Evolutionary conservation across 1,140 invertebrate genomes (phyloP), one percentile per base, ranked within the genome.

Genomic region (Drosophila parabipectinata): DNA sequence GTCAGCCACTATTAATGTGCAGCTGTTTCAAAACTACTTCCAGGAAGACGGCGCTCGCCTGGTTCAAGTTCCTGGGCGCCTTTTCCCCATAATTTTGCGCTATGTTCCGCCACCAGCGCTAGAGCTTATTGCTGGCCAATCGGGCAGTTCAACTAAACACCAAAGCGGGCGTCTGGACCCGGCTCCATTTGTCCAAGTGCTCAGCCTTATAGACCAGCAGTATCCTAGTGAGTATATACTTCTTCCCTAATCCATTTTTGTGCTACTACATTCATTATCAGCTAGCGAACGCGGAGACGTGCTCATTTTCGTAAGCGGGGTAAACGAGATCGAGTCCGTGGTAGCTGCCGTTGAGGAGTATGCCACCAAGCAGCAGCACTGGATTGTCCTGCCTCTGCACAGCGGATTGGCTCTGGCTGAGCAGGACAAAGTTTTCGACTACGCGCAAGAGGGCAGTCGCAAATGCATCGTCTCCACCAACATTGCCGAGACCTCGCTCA

Each of bases 381-480:
- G 99, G 99, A 98, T 99, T 54, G 94, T 99, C n/a, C 93, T 99
- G 47, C 95, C 98, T 5, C 93, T 99, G 8, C 99, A 99, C 88
- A 98, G 98, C 90, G 96, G 96, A 8, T 92, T 99, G 39, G 98
- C 98, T 1, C 94, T 99, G 0, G 94, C 95, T 57, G 98, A 99
- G 90, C 99, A 99, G 93, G 98, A 99, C 92, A 99, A 99, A 93
- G 97, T 99, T 5, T 99, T 99, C 92, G 98, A 99, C 88, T 97
- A 98, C 91, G 94, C 98, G n/a, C 98, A 98, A 15, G 97, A 98
- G 66, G 97, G 98, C 24, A 94, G 98, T 1, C 93, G 99, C 68
- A 99, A 99, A 93, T 99, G 98, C 91, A 98, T 99, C 67, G 95
- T 99, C 2, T 98, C 98, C 1, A 99, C 99, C n/a, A 99, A 99